Evolutionary conservation across 1,140 invertebrate genomes (phyloP).

Genomic region (Lasioglossum albipes): DNA sequence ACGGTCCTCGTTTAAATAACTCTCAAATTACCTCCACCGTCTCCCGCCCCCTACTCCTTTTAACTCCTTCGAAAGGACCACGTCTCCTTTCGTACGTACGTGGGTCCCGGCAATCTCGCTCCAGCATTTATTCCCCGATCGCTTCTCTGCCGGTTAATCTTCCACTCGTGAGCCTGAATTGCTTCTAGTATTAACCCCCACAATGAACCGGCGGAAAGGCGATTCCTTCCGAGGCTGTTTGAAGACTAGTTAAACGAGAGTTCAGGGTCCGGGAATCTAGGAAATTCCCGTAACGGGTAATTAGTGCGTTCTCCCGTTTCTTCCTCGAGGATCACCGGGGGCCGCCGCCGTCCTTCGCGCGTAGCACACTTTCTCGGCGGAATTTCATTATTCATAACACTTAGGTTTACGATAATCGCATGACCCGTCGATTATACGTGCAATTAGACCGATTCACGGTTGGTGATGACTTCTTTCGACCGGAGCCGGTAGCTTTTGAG

Average conservation of each 20-base stretch:
- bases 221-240: conserved; percentile 29
- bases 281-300: neutral
- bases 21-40: conserved; percentile 69
- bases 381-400: conserved; percentile 28
- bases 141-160: conserved; percentile 15
- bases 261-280: neutral
- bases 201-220: conserved; percentile 17
- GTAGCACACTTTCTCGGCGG: too few relatives aligned
- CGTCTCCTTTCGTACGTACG: conserved; percentile 23
- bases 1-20: conserved; percentile 66
- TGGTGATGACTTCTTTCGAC: conserved; percentile 10
- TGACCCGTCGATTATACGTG: conserved; percentile 23
- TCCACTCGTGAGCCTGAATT: conserved; percentile 1
- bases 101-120: conserved; percentile 24
- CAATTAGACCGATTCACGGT: conserved; percentile 33
- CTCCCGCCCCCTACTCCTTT: conserved; percentile 14
- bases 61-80: conserved; percentile 29
- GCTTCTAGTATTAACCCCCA: conserved; percentile 30
- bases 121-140: conserved; percentile 23
- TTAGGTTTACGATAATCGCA: conserved; percentile 19
- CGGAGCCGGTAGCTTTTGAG: neutral
- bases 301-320: neutral
- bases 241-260: conserved; percentile 15
- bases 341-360: too few relatives aligned
- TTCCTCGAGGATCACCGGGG: too few relatives aligned